Evolutionary conservation across 1,140 invertebrate species (phyloP).

Genomic region (Ruditapes philippinarum): DNA sequence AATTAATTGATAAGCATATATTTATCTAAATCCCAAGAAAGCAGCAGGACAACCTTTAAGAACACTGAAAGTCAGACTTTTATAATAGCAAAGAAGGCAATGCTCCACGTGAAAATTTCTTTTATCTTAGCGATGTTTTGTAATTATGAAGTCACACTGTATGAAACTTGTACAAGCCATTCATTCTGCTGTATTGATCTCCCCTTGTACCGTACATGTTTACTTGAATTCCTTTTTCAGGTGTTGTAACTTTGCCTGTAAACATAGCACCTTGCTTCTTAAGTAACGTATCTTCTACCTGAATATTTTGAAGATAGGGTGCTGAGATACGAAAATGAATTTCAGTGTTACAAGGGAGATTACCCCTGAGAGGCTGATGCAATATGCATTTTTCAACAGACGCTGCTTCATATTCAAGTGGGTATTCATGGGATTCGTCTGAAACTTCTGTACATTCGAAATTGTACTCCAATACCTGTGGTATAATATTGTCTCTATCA

Average conservation of each 20-base stretch:
- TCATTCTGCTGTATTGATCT: neutral
- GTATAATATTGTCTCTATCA: neutral
- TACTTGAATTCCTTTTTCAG: neutral
- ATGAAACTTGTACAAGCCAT: neutral
- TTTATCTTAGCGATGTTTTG: too few species aligned
- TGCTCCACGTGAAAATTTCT: too few species aligned
- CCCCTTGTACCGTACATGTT: conserved; percentile 12
- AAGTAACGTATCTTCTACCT: neutral
- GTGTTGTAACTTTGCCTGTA: neutral
- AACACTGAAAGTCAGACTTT: too few species aligned
- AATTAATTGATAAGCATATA: too few species aligned
- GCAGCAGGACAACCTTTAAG: too few species aligned
- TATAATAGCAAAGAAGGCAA: too few species aligned
- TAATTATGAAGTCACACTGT: neutral
- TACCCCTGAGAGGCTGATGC: conserved; percentile 5
- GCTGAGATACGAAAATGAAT: neutral
- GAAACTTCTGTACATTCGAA: conserved; percentile 45
- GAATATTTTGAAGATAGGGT: neutral
- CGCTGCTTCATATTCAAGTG: neutral
- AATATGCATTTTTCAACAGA: neutral
- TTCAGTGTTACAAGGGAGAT: neutral
- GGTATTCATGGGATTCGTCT: conserved; percentile 1
- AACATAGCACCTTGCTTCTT: neutral
- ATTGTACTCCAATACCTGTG: conserved; percentile 46
- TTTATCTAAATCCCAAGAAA: too few species aligned